Percentiles rank a stretch among this genome's conserved stretches.
phyloP scores from a whole-genome alignment of 2,797 vertebrate genomes.

The Arctocebus calabarensis region DNA sequence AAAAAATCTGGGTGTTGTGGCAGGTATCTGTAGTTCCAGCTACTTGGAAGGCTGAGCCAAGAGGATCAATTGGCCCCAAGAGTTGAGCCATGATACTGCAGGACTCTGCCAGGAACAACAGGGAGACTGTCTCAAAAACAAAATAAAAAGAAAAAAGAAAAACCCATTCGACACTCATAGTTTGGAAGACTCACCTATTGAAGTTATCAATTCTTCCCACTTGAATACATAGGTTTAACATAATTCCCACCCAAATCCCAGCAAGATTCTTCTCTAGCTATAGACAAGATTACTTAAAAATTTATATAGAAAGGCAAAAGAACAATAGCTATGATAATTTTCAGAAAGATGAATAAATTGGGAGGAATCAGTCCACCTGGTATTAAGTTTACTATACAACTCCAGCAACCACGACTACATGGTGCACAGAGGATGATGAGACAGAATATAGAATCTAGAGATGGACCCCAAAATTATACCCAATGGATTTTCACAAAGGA shows the following conservation, averaged over 20 bases:
- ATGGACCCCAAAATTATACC: neutral
- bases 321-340: neutral
- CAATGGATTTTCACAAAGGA: neutral
- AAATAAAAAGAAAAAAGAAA: neutral
- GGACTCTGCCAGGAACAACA: no score
- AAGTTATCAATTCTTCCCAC: neutral
- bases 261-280: neutral
- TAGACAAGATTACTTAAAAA: neutral
- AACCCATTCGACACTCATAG: accelerated
- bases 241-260: neutral
- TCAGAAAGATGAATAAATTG: neutral
- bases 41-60: no score
- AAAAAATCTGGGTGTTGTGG: no score
- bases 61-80: no score
- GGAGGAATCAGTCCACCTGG: accelerated
- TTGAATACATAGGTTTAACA: accelerated
- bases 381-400: accelerated
- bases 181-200: neutral
- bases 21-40: no score
- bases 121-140: no score
- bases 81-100: no score
- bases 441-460: neutral
- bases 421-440: neutral
- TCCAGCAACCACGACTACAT: accelerated
- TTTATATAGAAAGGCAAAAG: neutral